Percentiles rank a stretch among this genome's conserved stretches.
phyloP scores from a whole-genome alignment of 1,140 invertebrate species.

The Nasonia giraulti region DNA sequence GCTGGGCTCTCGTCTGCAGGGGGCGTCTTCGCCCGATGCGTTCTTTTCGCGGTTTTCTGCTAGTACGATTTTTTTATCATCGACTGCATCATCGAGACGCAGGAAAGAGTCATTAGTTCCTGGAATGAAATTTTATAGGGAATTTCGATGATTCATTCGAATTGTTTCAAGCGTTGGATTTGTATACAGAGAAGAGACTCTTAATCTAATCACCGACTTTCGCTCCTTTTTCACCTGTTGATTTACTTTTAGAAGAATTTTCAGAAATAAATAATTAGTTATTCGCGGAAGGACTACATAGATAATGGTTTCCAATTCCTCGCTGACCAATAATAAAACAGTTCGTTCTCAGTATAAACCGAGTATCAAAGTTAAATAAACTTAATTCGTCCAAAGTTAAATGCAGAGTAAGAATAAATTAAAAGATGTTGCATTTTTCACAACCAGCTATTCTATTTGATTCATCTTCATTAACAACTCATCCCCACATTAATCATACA shows the following conservation, averaged over 20 bases:
- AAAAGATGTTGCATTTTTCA: too few species aligned
- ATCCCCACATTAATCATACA: too few species aligned
- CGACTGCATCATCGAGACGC: too few species aligned
- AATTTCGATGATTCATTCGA: too few species aligned
- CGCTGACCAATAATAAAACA: background rate
- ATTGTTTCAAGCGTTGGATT: slow-evolving; percentile 43
- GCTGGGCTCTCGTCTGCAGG: slow-evolving; percentile 23
- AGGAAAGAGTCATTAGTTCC: too few species aligned
- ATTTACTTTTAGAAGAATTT: background rate
- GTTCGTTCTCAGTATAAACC: background rate
- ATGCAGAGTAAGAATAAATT: background rate
- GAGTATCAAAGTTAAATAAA: background rate
- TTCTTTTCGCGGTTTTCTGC: too few species aligned
- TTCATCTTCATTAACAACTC: background rate
- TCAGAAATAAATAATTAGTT: background rate
- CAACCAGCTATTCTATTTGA: background rate
- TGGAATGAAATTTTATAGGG: too few species aligned
- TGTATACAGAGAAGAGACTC: background rate
- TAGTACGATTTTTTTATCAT: too few species aligned
- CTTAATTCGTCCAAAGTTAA: background rate
- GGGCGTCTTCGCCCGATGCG: too few species aligned
- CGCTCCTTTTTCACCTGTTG: background rate
- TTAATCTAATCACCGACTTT: background rate
- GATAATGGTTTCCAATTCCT: background rate
- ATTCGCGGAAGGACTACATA: background rate